phyloP scores from a whole-genome alignment of 2,888 invertebrate genomes.

The Lasioglossum zephyrum region DNA sequence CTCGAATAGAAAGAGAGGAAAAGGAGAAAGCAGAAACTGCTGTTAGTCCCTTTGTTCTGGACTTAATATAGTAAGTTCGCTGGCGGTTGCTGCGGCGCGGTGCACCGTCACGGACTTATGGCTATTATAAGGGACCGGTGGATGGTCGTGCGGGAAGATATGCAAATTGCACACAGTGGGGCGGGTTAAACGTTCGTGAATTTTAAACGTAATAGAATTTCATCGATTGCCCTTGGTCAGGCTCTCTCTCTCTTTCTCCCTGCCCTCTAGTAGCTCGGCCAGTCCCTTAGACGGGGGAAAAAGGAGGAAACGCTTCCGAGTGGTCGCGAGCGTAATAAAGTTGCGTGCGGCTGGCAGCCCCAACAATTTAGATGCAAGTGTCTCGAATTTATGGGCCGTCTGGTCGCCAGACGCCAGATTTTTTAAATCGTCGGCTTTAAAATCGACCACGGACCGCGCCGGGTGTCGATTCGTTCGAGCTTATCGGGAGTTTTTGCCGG shows the following conservation, averaged over 20 bases:
- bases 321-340: slow-evolving; percentile 41
- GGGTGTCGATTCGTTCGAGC: neutral
- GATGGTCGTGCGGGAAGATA: slow-evolving; percentile 46
- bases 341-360: slow-evolving; percentile 33
- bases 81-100: slow-evolving; percentile 29
- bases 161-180: slow-evolving; percentile 52
- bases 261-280: neutral
- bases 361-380: slow-evolving; percentile 40
- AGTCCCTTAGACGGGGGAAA: neutral
- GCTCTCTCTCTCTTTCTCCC: too few relatives aligned
- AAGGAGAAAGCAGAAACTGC: neutral
- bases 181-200: slow-evolving; percentile 65
- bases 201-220: slow-evolving; percentile 68
- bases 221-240: slow-evolving; percentile 59
- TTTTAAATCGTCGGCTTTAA: slow-evolving; percentile 23
- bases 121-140: slow-evolving; percentile 45
- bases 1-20: neutral
- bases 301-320: neutral
- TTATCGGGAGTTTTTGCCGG: slow-evolving; percentile 16
- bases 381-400: slow-evolving; percentile 35
- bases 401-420: slow-evolving; percentile 15
- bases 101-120: slow-evolving; percentile 43
- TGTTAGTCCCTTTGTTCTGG: slow-evolving; percentile 32
- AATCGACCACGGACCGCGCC: neutral
- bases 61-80: slow-evolving; percentile 36